Evolutionary conservation across 2,888 invertebrate genomes (phyloP).

Genomic region (Rotaria socialis): DNA sequence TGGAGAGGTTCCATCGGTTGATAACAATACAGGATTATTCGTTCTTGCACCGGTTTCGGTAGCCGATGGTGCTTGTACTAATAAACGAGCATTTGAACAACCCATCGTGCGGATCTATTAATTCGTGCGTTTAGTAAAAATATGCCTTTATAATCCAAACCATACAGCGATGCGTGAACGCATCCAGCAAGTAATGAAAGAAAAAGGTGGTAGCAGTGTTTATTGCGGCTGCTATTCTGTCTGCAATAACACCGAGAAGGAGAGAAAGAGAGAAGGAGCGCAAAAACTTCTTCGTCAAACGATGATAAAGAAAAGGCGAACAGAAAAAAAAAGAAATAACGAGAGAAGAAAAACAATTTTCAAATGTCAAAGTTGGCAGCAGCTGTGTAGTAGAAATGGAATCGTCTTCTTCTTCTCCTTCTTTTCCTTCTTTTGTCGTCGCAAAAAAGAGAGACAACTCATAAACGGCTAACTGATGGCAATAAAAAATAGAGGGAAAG

Average conservation of each 20-base stretch:
- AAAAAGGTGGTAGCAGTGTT: neutral
- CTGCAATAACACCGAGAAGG: neutral
- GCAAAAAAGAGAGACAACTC: slow-evolving; percentile 6
- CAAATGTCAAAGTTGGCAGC: slow-evolving; percentile 20
- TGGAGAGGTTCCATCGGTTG: neutral
- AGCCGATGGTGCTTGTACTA: slow-evolving; percentile 24
- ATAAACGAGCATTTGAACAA: slow-evolving; percentile 28
- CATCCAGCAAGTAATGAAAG: neutral
- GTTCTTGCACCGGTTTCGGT: neutral
- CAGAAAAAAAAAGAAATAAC: neutral
- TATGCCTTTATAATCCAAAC: neutral
- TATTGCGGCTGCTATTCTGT: neutral
- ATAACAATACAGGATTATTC: neutral
- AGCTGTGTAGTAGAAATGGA: neutral
- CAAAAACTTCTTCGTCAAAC: neutral
- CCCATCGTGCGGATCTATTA: neutral
- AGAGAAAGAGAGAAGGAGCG: neutral
- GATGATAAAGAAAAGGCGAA: neutral
- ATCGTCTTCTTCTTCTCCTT: neutral
- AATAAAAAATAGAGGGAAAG: neutral
- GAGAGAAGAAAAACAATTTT: slow-evolving; percentile 9
- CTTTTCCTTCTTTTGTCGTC: neutral
- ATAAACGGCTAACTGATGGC: neutral
- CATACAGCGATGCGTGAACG: neutral
- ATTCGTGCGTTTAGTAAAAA: neutral